Evolutionary conservation across 2,888 invertebrate genomes (phyloP).

Genomic region (Rhagonycha fulva): DNA sequence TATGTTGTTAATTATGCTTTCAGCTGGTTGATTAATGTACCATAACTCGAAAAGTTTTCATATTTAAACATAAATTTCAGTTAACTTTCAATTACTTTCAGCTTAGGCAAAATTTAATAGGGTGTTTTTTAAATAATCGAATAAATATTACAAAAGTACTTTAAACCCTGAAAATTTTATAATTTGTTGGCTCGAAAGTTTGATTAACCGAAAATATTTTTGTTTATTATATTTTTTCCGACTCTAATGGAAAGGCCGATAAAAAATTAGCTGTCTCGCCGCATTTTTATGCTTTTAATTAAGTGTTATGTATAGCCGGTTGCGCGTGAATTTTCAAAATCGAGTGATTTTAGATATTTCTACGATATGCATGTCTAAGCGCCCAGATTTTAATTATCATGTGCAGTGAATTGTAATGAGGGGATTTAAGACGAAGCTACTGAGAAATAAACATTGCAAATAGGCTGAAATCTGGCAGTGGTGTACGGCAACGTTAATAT

Average conservation of each 20-base stretch:
- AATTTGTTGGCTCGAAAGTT: no score
- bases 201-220: no score
- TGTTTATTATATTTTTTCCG: no score
- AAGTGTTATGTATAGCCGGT: neutral
- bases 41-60: neutral
- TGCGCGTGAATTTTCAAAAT: neutral
- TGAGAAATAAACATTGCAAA: conserved; percentile 12
- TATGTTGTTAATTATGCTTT: conserved; percentile 3
- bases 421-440: conserved; percentile 15
- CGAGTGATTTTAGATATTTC: neutral
- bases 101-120: neutral
- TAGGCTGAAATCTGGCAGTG: conserved; percentile 12
- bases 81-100: neutral
- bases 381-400: conserved; percentile 14
- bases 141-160: neutral
- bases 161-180: neutral
- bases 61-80: neutral
- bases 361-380: neutral
- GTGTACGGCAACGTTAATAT: conserved; percentile 6
- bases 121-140: neutral
- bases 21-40: neutral
- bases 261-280: no score
- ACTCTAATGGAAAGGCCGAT: no score
- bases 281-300: no score
- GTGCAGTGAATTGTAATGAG: conserved; percentile 18